These are phyloP conservation scores for Alces alces DNA, from an alignment of 2,113 vertebrate genomes.

Conservation along the genomic window DNA sequence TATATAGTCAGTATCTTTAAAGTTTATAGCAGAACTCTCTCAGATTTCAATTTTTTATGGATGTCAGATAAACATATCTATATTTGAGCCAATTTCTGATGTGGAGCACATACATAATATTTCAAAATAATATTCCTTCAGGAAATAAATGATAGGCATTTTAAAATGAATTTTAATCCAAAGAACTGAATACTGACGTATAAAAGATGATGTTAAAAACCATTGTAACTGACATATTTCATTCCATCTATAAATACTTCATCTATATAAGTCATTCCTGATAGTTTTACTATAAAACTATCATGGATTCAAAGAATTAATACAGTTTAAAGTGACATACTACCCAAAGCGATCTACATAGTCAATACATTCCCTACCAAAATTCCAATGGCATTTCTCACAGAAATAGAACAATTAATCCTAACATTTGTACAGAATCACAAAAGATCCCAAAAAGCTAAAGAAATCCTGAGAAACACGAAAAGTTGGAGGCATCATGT, in stretches of 20 bases:
- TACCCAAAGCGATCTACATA: not conserved
- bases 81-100: not conserved
- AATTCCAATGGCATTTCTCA: not conserved
- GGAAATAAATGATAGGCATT: not conserved
- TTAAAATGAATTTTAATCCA: constrained; percentile 28
- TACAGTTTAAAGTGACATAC: not conserved
- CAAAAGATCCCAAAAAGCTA: not conserved
- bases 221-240: not conserved
- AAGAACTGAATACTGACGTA: not conserved
- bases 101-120: not conserved
- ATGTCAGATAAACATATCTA: not conserved
- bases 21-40: not conserved
- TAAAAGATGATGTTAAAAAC: not conserved
- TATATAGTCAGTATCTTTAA: not conserved
- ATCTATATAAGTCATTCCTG: not conserved
- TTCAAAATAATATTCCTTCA: constrained; percentile 10
- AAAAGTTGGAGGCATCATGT: not conserved
- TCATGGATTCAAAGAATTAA: not conserved
- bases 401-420: not conserved
- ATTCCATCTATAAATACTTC: not conserved
- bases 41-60: not conserved
- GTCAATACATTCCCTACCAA: not conserved
- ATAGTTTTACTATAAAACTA: not conserved
- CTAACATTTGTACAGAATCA: not conserved
- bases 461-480: not conserved